Evolutionary conservation across 2,113 vertebrate genomes (phyloP).

Genomic region (Sula dactylatra): DNA sequence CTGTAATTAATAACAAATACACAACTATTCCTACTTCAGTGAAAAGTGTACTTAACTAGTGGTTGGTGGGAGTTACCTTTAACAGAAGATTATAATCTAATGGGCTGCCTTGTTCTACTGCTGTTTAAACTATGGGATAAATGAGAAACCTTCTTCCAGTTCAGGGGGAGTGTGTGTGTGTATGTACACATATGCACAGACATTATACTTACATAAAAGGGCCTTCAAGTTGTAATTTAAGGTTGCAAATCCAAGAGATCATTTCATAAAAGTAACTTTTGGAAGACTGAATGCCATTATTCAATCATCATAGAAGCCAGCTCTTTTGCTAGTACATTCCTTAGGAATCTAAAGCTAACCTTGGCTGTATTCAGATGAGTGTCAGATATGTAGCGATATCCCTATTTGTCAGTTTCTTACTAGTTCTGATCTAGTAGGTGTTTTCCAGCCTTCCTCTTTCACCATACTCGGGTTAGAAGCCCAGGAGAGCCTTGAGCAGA

Average conservation of each 20-base stretch:
- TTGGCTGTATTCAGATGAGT: not conserved
- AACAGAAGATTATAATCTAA: not conserved
- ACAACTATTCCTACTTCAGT: not conserved
- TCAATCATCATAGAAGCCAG: fast-evolving
- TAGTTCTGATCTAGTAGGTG: not conserved
- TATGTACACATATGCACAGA: not conserved
- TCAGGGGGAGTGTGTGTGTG: not conserved
- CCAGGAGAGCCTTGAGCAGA: not conserved
- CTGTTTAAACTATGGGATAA: not conserved
- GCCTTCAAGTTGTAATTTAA: not conserved
- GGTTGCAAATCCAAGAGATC: not conserved
- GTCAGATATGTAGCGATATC: not conserved
- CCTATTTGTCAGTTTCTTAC: not conserved
- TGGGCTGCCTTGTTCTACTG: not conserved
- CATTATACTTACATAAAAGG: not conserved
- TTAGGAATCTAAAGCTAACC: not conserved
- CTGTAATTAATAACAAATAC: not conserved
- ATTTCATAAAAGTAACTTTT: not conserved
- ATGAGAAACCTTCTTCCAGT: not conserved
- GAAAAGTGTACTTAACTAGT: not conserved
- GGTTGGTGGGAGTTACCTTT: not conserved
- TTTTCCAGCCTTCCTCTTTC: not conserved
- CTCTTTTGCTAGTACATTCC: not conserved
- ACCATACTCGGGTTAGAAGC: not conserved
- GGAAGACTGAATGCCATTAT: not conserved